phyloP scores from a whole-genome alignment of 2,888 invertebrate genomes.

The Phania funesta region DNA sequence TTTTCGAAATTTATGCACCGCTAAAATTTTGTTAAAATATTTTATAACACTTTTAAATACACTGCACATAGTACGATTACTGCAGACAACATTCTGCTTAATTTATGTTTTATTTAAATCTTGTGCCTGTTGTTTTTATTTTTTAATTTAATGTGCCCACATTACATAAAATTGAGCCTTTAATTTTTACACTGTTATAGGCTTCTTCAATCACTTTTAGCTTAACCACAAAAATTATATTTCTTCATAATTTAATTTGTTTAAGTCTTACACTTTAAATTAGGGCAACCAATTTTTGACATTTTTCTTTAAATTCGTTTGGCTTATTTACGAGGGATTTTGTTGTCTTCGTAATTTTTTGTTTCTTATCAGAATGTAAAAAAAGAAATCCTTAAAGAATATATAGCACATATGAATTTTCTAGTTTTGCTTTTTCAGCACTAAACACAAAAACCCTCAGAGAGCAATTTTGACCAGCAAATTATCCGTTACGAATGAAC shows the following conservation, averaged over 20 bases:
- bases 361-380: slow-evolving; percentile 44
- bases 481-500: slow-evolving; percentile 65
- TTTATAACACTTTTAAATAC: neutral
- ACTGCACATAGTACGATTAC: neutral
- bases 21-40: neutral
- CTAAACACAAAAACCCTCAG: slow-evolving; percentile 33
- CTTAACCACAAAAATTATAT: neutral
- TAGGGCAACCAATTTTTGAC: slow-evolving; percentile 15
- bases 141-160: too few species aligned
- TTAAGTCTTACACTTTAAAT: slow-evolving; percentile 6
- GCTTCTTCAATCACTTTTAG: neutral
- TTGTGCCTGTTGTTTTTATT: neutral
- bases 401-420: neutral
- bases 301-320: slow-evolving; percentile 17
- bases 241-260: neutral
- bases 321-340: slow-evolving; percentile 19
- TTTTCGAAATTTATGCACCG: neutral
- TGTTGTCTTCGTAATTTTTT: slow-evolving; percentile 18
- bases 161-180: too few species aligned
- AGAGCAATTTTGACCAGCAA: slow-evolving; percentile 36
- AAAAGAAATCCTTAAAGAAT: neutral
- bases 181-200: too few species aligned
- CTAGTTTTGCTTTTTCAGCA: slow-evolving; percentile 20
- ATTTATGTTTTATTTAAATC: neutral
- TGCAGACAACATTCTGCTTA: neutral